Evolutionary conservation across 2,113 vertebrate genomes (phyloP), one percentile per base, ranked within the genome.

Genomic region (Amia ocellicauda): DNA sequence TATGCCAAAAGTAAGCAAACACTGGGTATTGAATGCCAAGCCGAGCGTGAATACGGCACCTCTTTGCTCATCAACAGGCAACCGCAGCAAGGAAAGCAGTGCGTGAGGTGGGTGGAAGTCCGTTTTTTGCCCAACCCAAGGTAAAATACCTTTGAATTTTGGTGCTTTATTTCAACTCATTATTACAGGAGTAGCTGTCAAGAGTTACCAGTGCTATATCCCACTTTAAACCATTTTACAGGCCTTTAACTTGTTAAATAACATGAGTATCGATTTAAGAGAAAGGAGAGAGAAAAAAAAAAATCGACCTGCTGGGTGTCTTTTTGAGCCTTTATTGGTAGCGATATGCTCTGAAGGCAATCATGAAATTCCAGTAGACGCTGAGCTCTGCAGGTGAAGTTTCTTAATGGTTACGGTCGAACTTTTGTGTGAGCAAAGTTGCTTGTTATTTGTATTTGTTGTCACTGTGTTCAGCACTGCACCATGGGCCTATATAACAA

Each of bases 11-110:
- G 16, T 49, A 70, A 70, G 70, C 70, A 75, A 62, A 63, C 64
- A 56, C 71, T 81, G 68, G 68, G 67, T 82, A 64, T 57, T 68
- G 77, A 86, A 78, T 75, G 67, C 68, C 74, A 80, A 79, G 75
- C 49, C 42, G 64, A 77, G 75, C 71, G 70, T 77, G 79, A 85
- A 80, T 80, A 78, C 69, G 58, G 70, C 80, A 77, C 70, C 80
- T 82, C 80, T 85, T 83, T 84, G 78, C 85, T 86, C 81, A 85
- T 87, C 86, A 86, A 79, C n/a, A 62, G 62, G 56, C 66, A 36
- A 47, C n/a, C n/a, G n/a, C 74, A 71, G 73, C 82, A 70, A 69
- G 70, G 62, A 24, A 22, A 60, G 70, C 60, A 64, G 81, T 75
- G 74, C 66, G 67, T 63, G 69, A 68, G 74, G 71, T 71, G n/a